A percentile compares a stretch with the other conserved stretches of the same genome.
These are phyloP conservation scores for Pseudolycoriella hygida DNA, from an alignment of 2,888 invertebrate species.

Conservation along the genomic window DNA sequence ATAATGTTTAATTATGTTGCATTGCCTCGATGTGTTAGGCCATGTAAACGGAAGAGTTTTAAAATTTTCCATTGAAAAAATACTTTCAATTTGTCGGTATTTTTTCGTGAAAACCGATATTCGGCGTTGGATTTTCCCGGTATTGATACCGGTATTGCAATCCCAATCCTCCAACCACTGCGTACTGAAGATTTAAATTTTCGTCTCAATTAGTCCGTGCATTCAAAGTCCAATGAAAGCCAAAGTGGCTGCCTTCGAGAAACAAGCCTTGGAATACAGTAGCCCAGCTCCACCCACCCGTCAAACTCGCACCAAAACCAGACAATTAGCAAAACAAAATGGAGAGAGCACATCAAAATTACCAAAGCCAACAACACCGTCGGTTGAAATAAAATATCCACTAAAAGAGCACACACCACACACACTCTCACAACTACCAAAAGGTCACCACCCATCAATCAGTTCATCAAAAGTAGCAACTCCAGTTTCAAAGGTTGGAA, in stretches of 20 bases:
- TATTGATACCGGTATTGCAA: no score
- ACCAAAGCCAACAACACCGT: not conserved
- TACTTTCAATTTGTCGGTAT: no score
- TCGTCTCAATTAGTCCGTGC: constrained; percentile 33
- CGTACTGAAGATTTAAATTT: no score
- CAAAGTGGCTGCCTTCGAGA: constrained; percentile 42
- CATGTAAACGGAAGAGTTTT: no score
- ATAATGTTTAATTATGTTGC: no score
- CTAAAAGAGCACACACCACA: not conserved
- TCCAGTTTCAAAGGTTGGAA: not conserved
- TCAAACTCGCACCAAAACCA: not conserved
- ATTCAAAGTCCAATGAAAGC: constrained; percentile 40
- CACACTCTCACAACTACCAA: not conserved
- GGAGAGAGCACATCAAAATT: not conserved
- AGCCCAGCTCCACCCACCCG: not conserved
- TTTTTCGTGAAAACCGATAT: no score
- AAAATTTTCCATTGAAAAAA: no score
- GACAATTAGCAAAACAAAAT: not conserved
- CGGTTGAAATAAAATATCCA: not conserved
- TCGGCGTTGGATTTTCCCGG: constrained; percentile 12
- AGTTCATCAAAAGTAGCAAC: not conserved
- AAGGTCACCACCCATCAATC: not conserved
- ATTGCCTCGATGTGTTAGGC: no score
- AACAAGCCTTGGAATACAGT: constrained; percentile 10
- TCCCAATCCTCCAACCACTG: no score